These are phyloP conservation scores for Ectemnius lituratus DNA, from an alignment of 2,888 invertebrate genomes.

Conservation along the genomic window DNA sequence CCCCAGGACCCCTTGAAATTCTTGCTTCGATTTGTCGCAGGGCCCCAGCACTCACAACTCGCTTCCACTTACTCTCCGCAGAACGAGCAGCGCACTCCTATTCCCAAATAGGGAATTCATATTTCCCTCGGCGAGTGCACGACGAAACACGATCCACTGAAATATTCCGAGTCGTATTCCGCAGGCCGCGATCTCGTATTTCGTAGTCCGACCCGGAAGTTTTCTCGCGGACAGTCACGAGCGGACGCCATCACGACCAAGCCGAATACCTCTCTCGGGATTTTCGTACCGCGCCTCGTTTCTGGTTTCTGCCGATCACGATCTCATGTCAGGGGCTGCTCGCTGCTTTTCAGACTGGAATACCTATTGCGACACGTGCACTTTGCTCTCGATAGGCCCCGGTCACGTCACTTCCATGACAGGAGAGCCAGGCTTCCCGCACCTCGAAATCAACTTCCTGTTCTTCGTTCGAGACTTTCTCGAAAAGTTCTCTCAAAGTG, in stretches of 20 bases:
- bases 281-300: conserved; percentile 31
- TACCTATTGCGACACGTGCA: conserved; percentile 18
- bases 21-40: no score
- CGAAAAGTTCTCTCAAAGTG: not conserved
- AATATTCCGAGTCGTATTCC: conserved; percentile 27
- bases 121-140: conserved; percentile 11
- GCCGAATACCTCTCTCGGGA: conserved; percentile 28
- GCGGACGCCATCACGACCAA: conserved; percentile 38
- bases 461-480: not conserved
- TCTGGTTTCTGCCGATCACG: conserved; percentile 28
- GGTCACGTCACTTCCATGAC: conserved; percentile 17
- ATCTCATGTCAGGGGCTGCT: conserved; percentile 12
- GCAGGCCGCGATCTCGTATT: conserved; percentile 44
- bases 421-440: not conserved
- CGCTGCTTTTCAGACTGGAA: not conserved
- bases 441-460: not conserved
- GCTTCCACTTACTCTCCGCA: conserved; percentile 8
- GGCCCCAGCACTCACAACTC: conserved; percentile 12
- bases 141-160: conserved; percentile 34
- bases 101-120: not conserved
- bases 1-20: no score
- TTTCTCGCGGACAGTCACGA: conserved; percentile 44
- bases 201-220: conserved; percentile 42
- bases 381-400: conserved; percentile 24
- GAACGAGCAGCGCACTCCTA: not conserved